Percentiles rank a stretch among this genome's conserved stretches.
Conservation (phyloP, 2,113 vertebrate genomes). For the Tylochromis polylepis region DNA sequence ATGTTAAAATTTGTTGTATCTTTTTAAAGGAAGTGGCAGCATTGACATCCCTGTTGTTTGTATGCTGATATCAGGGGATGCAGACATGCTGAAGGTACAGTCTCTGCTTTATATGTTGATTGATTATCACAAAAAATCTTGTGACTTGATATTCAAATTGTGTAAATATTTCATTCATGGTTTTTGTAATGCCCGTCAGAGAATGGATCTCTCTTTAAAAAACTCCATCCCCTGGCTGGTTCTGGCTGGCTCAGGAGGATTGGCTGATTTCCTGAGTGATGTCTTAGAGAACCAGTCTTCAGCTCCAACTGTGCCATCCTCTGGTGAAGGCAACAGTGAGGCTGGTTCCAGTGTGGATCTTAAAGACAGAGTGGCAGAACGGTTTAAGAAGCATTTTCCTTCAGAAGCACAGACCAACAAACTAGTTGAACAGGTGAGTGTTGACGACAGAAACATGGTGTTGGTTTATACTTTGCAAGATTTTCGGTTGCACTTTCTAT, state of each 20-base stretch:
- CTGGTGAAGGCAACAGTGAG: slow-evolving; percentile 47
- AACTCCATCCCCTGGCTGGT: slow-evolving; percentile 82
- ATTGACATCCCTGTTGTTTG: slow-evolving; percentile 91
- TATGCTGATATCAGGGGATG: slow-evolving; percentile 79
- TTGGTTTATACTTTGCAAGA: no score
- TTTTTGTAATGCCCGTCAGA: slow-evolving; percentile 47
- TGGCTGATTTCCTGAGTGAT: slow-evolving; percentile 70
- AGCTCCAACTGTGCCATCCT: slow-evolving; percentile 12
- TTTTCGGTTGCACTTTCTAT: no score
- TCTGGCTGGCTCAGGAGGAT: slow-evolving; percentile 67
- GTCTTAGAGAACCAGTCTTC: slow-evolving; percentile 70
- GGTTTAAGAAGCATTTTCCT: no score
- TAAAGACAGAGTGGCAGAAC: background rate
- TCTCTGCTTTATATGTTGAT: background rate
- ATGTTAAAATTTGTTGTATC: background rate
- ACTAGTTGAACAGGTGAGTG: slow-evolving; percentile 14
- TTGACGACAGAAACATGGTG: no score
- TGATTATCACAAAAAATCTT: background rate
- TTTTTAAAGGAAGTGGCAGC: slow-evolving; percentile 74
- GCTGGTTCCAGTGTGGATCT: slow-evolving; percentile 31
- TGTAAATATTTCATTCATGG: background rate
- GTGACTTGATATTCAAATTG: background rate
- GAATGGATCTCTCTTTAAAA: slow-evolving; percentile 77
- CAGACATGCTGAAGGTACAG: slow-evolving; percentile 78
- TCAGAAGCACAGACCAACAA: accelerated